Evolutionary conservation across 2,113 vertebrate species (phyloP), one percentile per base, ranked within the genome.

Genomic region (Zapornia atra): DNA sequence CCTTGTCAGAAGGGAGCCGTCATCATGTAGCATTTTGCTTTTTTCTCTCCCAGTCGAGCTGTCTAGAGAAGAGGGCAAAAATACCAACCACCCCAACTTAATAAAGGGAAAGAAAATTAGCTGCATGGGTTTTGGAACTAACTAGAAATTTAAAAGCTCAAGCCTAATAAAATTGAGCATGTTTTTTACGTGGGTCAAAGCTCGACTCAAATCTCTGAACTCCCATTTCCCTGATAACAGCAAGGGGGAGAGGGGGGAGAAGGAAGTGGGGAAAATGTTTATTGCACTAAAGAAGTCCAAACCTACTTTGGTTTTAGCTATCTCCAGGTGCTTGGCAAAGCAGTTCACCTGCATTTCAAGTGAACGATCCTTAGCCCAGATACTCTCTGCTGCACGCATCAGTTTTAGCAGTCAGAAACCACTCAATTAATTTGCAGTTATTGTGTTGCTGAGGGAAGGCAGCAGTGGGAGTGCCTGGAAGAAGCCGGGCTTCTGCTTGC

Each of bases 181-280:
- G 21, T 46, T 88, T 85, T 46, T 75, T 59, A 5, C 4, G 40
- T 46, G 15, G 13, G 22, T 44, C 77, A 91, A 86, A 91, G 64
- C 7, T 19, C 54, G 22, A 59, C 64, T 70, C 28, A 29, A 77
- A 92, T 44, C 53, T 34, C 7, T 70, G 33, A 10, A 13, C 11
- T 73, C 88, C 40, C 28, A 44, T 79, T 90, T 77, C 46, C 33
- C 16, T 57, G 66, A 50, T 54, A 82, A 79, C 10, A 24, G 6
- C 48, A 22, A 0, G 2, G 7, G 14, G 5, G 6, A 5, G 3
- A 1, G 3, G 3, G 3, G 5, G 9, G 2, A 9, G 17, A 46
- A 46, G 48, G 1, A 5, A 9, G 3, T 11, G 46, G 34, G 28
- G 6, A 75, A 81, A 84, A 31, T 12, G 1, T 2, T 10, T 76